These are phyloP conservation scores for Crotalus viridis DNA, from an alignment of 2,113 vertebrate genomes.

Conservation along the genomic window DNA sequence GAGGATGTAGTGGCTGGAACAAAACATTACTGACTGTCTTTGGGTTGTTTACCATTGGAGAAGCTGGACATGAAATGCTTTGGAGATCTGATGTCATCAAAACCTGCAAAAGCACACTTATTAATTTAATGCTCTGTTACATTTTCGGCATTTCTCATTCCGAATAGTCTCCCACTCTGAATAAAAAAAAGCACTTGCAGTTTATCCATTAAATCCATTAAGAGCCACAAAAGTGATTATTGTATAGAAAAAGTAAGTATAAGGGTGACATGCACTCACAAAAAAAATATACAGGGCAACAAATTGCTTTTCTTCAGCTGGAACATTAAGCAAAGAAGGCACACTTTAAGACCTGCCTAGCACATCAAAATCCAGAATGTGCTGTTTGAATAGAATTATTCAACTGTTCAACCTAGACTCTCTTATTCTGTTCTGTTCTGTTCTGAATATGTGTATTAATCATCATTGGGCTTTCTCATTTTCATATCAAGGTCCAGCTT, in stretches of 20 bases:
- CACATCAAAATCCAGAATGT: neutral
- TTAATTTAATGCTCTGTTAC: conserved; percentile 30
- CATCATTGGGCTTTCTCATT: neutral
- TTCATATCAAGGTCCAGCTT: neutral
- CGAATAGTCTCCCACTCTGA: neutral
- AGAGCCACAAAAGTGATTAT: neutral
- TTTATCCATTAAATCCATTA: conserved; percentile 12
- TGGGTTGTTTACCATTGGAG: conserved; percentile 45
- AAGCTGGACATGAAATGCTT: conserved; percentile 36
- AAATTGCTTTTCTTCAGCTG: neutral
- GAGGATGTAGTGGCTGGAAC: conserved; percentile 27
- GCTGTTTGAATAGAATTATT: neutral
- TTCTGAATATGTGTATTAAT: neutral
- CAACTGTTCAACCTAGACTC: neutral
- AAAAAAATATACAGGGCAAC: neutral
- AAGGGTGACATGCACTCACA: neutral
- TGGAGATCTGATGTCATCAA: conserved; percentile 47
- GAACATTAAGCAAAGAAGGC: neutral
- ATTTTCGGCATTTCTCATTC: conserved; percentile 7
- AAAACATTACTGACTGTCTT: conserved; percentile 32
- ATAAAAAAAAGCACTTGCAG: neutral
- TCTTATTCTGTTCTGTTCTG: neutral
- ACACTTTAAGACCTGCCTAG: neutral
- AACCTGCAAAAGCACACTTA: conserved; percentile 23
- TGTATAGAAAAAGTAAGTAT: neutral